Evolutionary conservation across 1,140 invertebrate genomes (phyloP).

Genomic region (Arctopsyche grandis): DNA sequence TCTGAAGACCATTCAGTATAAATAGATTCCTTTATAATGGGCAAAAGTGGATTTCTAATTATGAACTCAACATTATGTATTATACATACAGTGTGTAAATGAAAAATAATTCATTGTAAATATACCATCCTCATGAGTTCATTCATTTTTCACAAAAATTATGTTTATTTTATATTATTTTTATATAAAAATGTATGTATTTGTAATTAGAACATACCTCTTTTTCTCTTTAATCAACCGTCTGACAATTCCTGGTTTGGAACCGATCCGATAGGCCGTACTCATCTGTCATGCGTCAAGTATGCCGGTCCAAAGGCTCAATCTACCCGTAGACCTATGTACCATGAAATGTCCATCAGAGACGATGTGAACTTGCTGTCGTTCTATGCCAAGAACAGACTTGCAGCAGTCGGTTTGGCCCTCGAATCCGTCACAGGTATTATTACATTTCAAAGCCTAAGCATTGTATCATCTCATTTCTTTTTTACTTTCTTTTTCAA

Average conservation of each 20-base stretch:
- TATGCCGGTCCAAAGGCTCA: constrained; percentile 81
- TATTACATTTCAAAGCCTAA: constrained; percentile 16
- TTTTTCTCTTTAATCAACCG: background rate
- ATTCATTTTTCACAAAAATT: background rate
- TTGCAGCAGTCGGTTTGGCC: constrained; percentile 68
- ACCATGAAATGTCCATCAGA: constrained; percentile 71
- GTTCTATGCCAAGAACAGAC: constrained; percentile 79
- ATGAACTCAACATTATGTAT: background rate
- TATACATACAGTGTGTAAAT: background rate
- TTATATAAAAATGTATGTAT: background rate
- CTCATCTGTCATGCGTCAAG: constrained; percentile 80
- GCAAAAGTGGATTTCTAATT: constrained; percentile 1
- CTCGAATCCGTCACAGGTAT: constrained; percentile 65
- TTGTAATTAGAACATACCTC: background rate
- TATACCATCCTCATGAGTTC: background rate
- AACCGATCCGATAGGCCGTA: constrained; percentile 67
- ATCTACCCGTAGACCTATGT: constrained; percentile 75
- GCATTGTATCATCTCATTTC: constrained; percentile 16
- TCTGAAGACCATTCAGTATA: too few relatives aligned
- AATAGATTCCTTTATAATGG: background rate
- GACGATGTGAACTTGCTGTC: constrained; percentile 80
- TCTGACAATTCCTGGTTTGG: constrained; percentile 20
- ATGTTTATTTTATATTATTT: background rate
- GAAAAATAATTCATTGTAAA: background rate
- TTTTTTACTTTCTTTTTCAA: constrained; percentile 53